Conservation (phyloP, 2,888 invertebrate genomes). For the Leptothorax acervorum region DNA sequence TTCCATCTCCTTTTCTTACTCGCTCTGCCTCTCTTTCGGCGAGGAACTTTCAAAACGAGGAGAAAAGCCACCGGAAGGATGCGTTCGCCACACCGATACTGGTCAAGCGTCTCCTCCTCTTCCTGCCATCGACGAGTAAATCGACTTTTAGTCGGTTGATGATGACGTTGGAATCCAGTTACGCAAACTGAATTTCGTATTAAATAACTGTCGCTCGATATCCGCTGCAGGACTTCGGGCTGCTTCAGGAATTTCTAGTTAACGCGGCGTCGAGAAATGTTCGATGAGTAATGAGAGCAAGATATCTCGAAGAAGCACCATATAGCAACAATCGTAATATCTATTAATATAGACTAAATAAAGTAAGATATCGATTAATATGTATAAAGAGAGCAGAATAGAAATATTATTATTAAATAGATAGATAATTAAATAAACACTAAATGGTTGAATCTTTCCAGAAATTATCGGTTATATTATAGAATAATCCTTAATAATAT, state of each 20-base stretch:
- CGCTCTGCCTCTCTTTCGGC: conserved; percentile 11
- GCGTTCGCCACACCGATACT: conserved; percentile 40
- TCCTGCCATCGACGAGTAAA: conserved; percentile 67
- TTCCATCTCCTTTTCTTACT: conserved; percentile 21
- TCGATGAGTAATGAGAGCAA: conserved; percentile 11
- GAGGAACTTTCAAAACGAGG: conserved; percentile 30
- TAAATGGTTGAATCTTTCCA: neutral
- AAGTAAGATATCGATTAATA: neutral
- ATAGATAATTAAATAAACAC: neutral
- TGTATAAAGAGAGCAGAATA: neutral
- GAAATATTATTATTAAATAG: neutral
- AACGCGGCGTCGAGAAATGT: conserved; percentile 6
- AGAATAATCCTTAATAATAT: neutral
- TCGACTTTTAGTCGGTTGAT: conserved; percentile 79
- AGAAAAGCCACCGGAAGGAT: conserved; percentile 37
- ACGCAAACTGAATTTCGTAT: conserved; percentile 83
- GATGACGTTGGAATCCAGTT: conserved; percentile 83
- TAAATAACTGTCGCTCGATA: conserved; percentile 80
- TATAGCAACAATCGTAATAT: neutral
- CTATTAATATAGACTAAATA: neutral
- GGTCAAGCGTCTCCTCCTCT: conserved; percentile 37
- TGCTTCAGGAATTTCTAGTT: conserved; percentile 42
- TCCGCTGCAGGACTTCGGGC: conserved; percentile 25
- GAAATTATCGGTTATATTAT: neutral
- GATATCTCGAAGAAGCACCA: neutral